A percentile compares a stretch with the other conserved stretches of the same genome.
Evolutionary conservation across 2,113 vertebrate genomes (phyloP).

Genomic region (Poecilia latipinna): DNA sequence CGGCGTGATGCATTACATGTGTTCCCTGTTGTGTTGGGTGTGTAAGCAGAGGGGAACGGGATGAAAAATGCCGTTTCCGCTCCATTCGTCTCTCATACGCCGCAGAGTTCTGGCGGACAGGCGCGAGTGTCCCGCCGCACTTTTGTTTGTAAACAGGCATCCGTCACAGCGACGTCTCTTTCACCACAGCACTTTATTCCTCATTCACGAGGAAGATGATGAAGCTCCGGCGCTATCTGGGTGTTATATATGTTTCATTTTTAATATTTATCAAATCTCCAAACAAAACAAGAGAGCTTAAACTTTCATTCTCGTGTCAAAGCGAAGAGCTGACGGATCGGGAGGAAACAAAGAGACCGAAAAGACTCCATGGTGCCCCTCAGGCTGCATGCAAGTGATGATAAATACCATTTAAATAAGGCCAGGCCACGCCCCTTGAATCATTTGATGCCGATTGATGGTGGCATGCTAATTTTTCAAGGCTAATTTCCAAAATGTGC

Average conservation of each 20-base stretch:
- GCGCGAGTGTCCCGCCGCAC: conserved; percentile 41
- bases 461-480: conserved; percentile 78
- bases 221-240: not conserved
- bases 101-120: conserved; percentile 39
- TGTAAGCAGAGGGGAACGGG: conserved; percentile 66
- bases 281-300: conserved; percentile 4
- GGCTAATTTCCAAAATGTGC: conserved; percentile 77
- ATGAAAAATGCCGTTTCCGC: conserved; percentile 77
- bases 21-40: conserved; percentile 69
- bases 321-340: conserved; percentile 20
- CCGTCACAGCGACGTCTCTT: conserved; percentile 42
- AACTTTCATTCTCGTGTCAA: conserved; percentile 6
- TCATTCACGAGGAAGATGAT: conserved; percentile 2
- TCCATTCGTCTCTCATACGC: conserved; percentile 63
- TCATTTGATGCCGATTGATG: conserved; percentile 75
- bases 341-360: conserved; percentile 36
- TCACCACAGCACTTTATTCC: conserved; percentile 13
- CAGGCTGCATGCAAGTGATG: conserved; percentile 30
- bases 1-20: conserved; percentile 81
- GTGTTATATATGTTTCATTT: conserved; percentile 12
- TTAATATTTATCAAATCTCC: conserved; percentile 7
- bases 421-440: conserved; percentile 49
- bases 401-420: conserved; percentile 53
- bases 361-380: conserved; percentile 25
- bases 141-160: conserved; percentile 68